phyloP scores from a whole-genome alignment of 2,113 vertebrate species.

The Dasypus novemcinctus region DNA sequence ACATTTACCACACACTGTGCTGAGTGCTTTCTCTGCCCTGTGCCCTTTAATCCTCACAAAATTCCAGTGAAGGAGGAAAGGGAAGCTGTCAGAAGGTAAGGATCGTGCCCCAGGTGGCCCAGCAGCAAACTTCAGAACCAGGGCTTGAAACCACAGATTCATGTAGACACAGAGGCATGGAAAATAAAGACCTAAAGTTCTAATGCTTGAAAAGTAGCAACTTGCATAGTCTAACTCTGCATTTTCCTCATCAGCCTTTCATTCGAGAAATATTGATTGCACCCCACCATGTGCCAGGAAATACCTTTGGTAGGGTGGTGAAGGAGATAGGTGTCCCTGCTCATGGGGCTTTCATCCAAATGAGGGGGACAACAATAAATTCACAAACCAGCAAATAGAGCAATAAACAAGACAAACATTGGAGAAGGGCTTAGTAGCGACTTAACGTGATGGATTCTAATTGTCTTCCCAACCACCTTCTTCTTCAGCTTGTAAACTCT shows the following conservation, averaged over 20 bases:
- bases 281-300: background rate
- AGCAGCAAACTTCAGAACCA: background rate
- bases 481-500: background rate
- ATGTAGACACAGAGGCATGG: background rate
- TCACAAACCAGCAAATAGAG: background rate
- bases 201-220: background rate
- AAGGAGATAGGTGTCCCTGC: background rate
- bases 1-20: fast-evolving
- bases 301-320: background rate
- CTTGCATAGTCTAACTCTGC: background rate
- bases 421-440: background rate
- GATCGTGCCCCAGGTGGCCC: background rate
- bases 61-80: background rate
- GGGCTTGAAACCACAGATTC: background rate
- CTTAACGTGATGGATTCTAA: background rate
- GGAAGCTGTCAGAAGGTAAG: background rate
- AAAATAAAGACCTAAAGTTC: background rate
- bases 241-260: background rate
- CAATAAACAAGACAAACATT: background rate
- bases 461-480: background rate
- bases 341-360: background rate
- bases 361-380: background rate
- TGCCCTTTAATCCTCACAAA: too few relatives aligned
- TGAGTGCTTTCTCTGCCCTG: background rate
- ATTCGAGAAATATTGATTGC: background rate